Conservation (phyloP, 2,113 vertebrate species). For the Acanthisitta chloris region DNA sequence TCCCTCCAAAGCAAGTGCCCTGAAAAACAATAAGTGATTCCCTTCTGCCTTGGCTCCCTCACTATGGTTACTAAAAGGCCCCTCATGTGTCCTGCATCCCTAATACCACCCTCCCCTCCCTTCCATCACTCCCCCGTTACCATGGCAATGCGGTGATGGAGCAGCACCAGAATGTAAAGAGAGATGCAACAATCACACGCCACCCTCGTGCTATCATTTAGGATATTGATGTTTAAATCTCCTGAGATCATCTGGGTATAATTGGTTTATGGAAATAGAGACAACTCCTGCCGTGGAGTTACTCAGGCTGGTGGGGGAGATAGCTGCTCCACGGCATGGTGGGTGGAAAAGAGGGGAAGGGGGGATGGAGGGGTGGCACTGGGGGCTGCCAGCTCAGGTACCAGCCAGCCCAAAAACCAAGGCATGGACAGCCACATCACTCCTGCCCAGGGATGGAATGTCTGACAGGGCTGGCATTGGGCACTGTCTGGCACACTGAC, state of each 20-base stretch:
- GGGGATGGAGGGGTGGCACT: not conserved
- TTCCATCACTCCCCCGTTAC: slow-evolving; percentile 8
- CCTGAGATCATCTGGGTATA: slow-evolving; percentile 45
- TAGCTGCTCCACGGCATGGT: not conserved
- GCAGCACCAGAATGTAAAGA: not conserved
- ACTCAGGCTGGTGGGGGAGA: not conserved
- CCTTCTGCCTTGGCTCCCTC: slow-evolving; percentile 11
- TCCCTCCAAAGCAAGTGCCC: not conserved
- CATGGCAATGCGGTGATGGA: slow-evolving; percentile 54
- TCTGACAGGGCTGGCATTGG: accelerated
- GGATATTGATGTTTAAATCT: slow-evolving; percentile 53
- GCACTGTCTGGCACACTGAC: accelerated
- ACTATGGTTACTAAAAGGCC: slow-evolving; percentile 49
- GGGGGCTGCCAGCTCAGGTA: not conserved
- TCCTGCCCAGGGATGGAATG: not conserved
- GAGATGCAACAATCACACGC: not conserved
- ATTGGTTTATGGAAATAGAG: slow-evolving; percentile 74
- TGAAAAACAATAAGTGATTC: not conserved
- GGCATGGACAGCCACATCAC: accelerated
- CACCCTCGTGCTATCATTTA: slow-evolving; percentile 2
- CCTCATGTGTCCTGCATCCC: slow-evolving; percentile 25
- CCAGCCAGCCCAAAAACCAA: not conserved
- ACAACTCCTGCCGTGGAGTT: not conserved
- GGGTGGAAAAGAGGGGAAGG: not conserved
- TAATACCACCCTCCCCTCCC: not conserved